These are phyloP conservation scores for Polyommatus iphigenia DNA, from an alignment of 2,888 invertebrate species.

Conservation along the genomic window DNA sequence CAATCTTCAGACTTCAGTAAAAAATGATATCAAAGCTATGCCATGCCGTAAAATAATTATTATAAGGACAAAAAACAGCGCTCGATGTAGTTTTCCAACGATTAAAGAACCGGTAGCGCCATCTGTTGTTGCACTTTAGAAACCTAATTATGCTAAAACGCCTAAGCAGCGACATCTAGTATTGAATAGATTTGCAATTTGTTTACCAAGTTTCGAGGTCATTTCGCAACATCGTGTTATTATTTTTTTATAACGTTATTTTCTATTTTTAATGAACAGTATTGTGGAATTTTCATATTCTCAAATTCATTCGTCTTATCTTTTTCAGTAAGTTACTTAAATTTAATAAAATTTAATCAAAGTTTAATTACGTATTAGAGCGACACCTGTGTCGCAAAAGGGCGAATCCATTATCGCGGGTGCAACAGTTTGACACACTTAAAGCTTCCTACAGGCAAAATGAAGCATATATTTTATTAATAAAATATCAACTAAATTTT, in stretches of 20 bases:
- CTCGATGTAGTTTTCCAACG: neutral
- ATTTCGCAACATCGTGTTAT: neutral
- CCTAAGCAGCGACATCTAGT: conserved; percentile 40
- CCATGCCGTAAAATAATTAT: neutral
- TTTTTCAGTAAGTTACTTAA: too few species aligned
- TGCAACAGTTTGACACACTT: too few species aligned
- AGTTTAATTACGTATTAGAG: too few species aligned
- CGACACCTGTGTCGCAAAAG: too few species aligned
- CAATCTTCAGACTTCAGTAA: neutral
- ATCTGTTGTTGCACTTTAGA: conserved; percentile 32
- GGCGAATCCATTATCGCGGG: too few species aligned
- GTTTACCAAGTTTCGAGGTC: neutral
- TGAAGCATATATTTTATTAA: too few species aligned
- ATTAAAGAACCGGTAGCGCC: conserved; percentile 17
- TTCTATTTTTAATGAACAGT: neutral
- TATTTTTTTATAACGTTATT: neutral
- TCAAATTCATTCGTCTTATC: too few species aligned
- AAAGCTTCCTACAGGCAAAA: too few species aligned
- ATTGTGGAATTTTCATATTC: too few species aligned
- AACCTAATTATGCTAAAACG: neutral
- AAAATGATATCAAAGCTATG: neutral
- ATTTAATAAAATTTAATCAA: too few species aligned
- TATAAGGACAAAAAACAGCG: neutral
- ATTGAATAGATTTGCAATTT: conserved; percentile 30
- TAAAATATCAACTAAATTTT: too few species aligned